Evolutionary conservation across 2,888 invertebrate species (phyloP), one percentile per base, ranked within the genome.

Genomic region (Melinaea marsaeus): DNA sequence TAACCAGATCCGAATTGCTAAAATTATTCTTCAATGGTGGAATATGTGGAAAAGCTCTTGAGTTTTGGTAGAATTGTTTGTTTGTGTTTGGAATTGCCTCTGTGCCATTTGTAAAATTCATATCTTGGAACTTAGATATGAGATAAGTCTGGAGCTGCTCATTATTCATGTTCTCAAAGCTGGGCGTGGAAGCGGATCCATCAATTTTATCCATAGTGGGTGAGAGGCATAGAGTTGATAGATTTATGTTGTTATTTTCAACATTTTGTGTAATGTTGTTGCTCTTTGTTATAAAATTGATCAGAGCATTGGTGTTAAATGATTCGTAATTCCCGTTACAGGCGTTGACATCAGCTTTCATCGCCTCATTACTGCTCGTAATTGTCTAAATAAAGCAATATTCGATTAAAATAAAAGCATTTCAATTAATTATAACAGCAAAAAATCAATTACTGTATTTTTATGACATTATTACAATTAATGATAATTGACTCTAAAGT

Each of bases 141-240:
- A 90, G 75, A 66, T 87, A 88, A 58, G 84, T 79, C 67, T 90
- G 90, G 54, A 90, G 85, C 69, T 90, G 82, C 4, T 89, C 86
- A 60, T 88, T 87, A 34, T 81, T 78, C 86, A 88, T 85, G 13
- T 74, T 79, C 0, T 78, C 83, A 65, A 89, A 85, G 58, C 72
- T 70, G 0, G 84, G 81, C 0, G 82, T 76, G 0, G 83, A 74
- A 54, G 33, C 77, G 0, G 79, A 68, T 0, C 78, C 80, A 13
- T 81, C 78, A 55, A n/a, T 66, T 9, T 78, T 77, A 13, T 76
- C 76, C 0, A 76, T 48, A 2, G 63, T 48, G 0, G 85, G 79
- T 0, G 82, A 75, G 2, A 72, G 61, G 60, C 73, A 72, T 69
- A 79, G 81, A 0, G 83, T 77, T 1, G 85, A 80, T 2, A 79